Base-by-base conservation (phyloP, 2,888 invertebrate genomes). In the Idaea aversata region DNA sequence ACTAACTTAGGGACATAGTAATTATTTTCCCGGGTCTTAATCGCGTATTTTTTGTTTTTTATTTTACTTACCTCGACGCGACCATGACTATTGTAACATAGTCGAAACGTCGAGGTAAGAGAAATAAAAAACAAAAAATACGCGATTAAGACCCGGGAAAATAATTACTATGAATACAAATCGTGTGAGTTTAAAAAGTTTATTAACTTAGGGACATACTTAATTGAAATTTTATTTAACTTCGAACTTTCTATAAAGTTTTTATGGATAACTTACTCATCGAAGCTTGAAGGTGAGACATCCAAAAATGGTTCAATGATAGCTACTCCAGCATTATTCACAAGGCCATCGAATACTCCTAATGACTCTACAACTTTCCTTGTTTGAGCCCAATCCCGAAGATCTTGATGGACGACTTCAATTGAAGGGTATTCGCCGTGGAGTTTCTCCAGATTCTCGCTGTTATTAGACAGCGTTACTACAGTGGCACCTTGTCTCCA, bases 321-420 rank as follows among this genome's bases (percentile, higher is more conserved):
- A 5, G 95, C 95, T 34, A 96, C 89, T 2, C 95, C 98, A 1
- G 98, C 98, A 91, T 97, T 98, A 81, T 98, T 98, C 0, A 98
- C 97, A 16, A 98, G 85, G n/a, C 97, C 94, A 85, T 98, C 95
- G 62, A 98, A 94, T 5, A 87, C 87, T 0, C 95, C 95, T 15
- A 96, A 88, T 0, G 95, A 88, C 61, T 93, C 86, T 0, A 88
- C 81, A 0, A 80, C 93, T 70, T 93, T 81, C 71, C 94, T 94
- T 0, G 97, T 96, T 66, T 90, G 91, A 0, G 95, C 86, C 98
- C 98, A 98, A 77, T 97, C 93, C 1, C 89, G 84, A 3, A 98
- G 85, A 83, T 98, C 97, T 0, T 95, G 94, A 63, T 91, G 88
- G 5, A 96, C 87, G 0, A 93, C 94, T 77, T 94, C 88, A 63